A percentile compares a stretch with the other conserved stretches of the same genome.
Conservation (phyloP, 2,113 vertebrate species). For the Ammospiza caudacuta region DNA sequence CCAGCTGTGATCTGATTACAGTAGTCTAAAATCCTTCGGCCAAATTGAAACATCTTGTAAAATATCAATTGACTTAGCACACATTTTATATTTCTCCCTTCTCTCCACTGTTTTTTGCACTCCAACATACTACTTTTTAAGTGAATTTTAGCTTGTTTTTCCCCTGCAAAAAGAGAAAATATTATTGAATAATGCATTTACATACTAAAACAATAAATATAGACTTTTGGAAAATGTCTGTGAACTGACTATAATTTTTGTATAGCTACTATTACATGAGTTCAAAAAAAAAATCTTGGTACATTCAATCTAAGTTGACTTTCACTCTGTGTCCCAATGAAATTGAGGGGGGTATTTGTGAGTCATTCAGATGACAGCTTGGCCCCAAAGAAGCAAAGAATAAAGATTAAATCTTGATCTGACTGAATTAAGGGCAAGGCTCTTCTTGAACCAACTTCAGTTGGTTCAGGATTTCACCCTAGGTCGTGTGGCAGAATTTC, state of each 20-base stretch:
- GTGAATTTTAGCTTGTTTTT: neutral
- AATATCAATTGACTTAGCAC: neutral
- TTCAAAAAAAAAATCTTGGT: neutral
- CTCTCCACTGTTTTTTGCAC: neutral
- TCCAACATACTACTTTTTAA: neutral
- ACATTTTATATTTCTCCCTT: neutral
- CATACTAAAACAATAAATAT: neutral
- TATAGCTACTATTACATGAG: neutral
- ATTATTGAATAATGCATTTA: neutral
- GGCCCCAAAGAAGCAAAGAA: neutral
- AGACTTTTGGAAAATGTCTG: neutral
- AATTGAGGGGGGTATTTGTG: neutral
- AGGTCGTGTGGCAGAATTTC: constrained; percentile 18
- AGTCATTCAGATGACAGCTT: neutral
- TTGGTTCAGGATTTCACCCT: neutral
- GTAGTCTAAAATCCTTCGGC: neutral
- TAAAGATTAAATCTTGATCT: neutral
- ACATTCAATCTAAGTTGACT: neutral
- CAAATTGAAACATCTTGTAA: neutral
- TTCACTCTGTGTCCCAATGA: neutral
- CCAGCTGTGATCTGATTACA: neutral
- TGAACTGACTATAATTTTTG: neutral
- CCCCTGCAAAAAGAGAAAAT: neutral
- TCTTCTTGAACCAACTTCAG: neutral
- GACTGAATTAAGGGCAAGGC: neutral